phyloP scores from a whole-genome alignment of 2,888 invertebrate species.

The Diarsia brunnea region DNA sequence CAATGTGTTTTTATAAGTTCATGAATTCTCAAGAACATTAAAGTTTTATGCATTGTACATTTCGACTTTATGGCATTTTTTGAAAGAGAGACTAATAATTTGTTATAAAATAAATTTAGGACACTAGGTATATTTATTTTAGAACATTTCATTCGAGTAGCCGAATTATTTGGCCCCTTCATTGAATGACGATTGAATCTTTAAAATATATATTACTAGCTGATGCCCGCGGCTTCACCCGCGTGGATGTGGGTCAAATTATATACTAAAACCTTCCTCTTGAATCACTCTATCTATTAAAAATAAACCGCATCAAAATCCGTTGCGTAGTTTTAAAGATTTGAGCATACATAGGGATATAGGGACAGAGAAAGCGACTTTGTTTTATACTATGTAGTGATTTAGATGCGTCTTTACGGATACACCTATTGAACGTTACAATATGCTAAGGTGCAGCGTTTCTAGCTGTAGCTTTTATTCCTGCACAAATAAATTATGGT shows the following conservation, averaged over 20 bases:
- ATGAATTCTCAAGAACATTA: not conserved
- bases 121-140: too few relatives aligned
- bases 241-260: too few relatives aligned
- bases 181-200: not conserved
- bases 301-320: too few relatives aligned
- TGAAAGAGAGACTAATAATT: not conserved
- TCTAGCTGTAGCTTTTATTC: not conserved
- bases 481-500: not conserved
- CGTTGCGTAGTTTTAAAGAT: too few relatives aligned
- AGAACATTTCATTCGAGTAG: not conserved
- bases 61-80: not conserved
- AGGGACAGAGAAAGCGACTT: too few relatives aligned
- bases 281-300: too few relatives aligned
- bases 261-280: too few relatives aligned
- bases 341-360: too few relatives aligned
- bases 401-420: not conserved
- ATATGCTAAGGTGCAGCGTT: not conserved
- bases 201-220: not conserved
- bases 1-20: conserved; percentile 6
- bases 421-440: not conserved
- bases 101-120: not conserved
- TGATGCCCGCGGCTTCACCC: too few relatives aligned
- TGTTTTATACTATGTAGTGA: too few relatives aligned
- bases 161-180: not conserved
- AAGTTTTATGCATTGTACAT: not conserved